Conservation (phyloP, 2,888 invertebrate genomes). For the Metallyticus violacea region DNA sequence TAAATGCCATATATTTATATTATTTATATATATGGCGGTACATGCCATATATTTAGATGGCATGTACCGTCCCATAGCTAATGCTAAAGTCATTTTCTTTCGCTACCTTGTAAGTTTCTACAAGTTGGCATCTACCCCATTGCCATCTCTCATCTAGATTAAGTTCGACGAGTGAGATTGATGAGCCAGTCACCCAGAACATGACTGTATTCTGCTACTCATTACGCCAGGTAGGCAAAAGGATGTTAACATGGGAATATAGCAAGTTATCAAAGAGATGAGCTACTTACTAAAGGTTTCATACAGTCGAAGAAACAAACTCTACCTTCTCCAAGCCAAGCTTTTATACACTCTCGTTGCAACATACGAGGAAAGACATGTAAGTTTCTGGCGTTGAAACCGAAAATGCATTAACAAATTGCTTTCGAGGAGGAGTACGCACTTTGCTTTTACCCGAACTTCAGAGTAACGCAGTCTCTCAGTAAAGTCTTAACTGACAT, state of each 20-base stretch:
- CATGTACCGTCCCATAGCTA: too few species aligned
- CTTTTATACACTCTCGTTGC: background rate
- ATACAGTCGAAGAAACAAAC: background rate
- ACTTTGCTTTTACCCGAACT: too few species aligned
- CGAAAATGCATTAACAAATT: background rate
- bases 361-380: background rate
- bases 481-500: too few species aligned
- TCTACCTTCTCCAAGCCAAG: background rate
- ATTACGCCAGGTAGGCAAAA: background rate
- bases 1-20: too few species aligned
- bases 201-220: background rate
- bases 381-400: background rate
- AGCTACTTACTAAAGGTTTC: background rate
- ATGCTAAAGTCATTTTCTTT: background rate
- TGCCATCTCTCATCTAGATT: background rate
- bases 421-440: background rate
- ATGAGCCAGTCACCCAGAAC: background rate
- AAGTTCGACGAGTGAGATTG: background rate
- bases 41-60: too few species aligned
- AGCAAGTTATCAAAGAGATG: background rate
- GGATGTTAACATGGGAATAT: background rate
- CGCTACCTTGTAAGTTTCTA: background rate
- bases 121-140: background rate
- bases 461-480: too few species aligned
- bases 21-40: too few species aligned